phyloP scores from a whole-genome alignment of 2,797 vertebrate species.

The Phyllotis vaccarum region DNA sequence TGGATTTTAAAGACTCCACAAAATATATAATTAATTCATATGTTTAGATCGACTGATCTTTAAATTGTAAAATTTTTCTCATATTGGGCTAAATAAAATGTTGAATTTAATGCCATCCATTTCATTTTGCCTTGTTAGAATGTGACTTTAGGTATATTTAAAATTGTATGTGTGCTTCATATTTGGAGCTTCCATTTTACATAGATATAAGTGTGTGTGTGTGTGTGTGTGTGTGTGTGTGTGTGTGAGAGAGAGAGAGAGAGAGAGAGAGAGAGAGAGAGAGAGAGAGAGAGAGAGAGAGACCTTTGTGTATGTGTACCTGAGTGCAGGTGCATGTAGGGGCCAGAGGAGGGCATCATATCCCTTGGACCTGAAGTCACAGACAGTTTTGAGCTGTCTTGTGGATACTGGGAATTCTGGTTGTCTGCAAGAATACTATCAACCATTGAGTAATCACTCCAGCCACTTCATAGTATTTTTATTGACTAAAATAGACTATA shows the following conservation, averaged over 20 bases:
- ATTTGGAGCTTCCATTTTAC: background rate
- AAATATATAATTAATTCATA: background rate
- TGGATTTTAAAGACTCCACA: background rate
- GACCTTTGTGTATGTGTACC: background rate
- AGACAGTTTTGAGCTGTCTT: background rate
- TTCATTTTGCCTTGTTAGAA: conserved; percentile 3
- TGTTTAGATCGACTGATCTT: background rate
- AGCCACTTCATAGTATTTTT: background rate
- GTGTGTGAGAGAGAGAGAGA: background rate
- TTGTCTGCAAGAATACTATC: background rate
- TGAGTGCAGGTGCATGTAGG: background rate
- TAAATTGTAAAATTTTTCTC: background rate
- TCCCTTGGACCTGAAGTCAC: background rate
- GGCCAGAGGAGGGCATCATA: background rate
- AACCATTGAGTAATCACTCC: background rate
- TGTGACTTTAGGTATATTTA: background rate
- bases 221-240: background rate
- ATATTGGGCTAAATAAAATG: background rate
- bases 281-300: too few species aligned
- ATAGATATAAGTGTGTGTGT: background rate
- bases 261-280: too few species aligned
- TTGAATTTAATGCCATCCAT: background rate
- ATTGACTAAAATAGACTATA: background rate
- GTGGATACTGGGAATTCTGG: too few species aligned
- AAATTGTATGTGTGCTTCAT: background rate